Conservation (phyloP, 92 coral and sea anemone genomes). For the Anthopleura xanthogrammica region DNA sequence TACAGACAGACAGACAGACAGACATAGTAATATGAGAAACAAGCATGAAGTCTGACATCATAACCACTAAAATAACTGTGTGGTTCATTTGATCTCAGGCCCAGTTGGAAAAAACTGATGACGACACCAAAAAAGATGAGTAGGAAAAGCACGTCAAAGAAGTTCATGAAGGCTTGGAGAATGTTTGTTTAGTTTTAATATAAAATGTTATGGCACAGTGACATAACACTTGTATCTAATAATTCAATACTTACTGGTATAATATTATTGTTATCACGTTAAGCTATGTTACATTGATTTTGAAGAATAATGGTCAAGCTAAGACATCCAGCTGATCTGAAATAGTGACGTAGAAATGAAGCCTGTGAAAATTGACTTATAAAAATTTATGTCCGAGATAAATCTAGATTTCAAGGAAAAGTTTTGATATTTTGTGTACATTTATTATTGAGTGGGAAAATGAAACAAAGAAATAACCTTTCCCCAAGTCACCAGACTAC, state of each 20-base stretch:
- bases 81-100: slow-evolving; percentile 30
- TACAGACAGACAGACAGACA: too few relatives aligned
- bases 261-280: not conserved
- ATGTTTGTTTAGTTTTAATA: slow-evolving; percentile 7
- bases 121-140: slow-evolving; percentile 58
- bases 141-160: slow-evolving; percentile 3
- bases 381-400: too few relatives aligned
- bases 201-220: not conserved
- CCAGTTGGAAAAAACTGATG: slow-evolving; percentile 48
- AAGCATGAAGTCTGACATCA: too few relatives aligned
- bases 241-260: not conserved
- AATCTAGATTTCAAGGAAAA: too few relatives aligned
- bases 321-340: too few relatives aligned
- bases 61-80: not conserved
- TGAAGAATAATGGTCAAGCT: not conserved
- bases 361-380: too few relatives aligned
- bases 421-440: too few relatives aligned
- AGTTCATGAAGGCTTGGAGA: not conserved
- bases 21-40: too few relatives aligned
- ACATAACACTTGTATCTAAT: not conserved
- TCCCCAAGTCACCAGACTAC: too few relatives aligned
- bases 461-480: too few relatives aligned
- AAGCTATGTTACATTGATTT: not conserved
- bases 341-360: too few relatives aligned
- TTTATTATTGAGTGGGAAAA: too few relatives aligned